Evolutionary conservation across 2,113 vertebrate genomes (phyloP).

Genomic region (Chloropsis cyanopogon): DNA sequence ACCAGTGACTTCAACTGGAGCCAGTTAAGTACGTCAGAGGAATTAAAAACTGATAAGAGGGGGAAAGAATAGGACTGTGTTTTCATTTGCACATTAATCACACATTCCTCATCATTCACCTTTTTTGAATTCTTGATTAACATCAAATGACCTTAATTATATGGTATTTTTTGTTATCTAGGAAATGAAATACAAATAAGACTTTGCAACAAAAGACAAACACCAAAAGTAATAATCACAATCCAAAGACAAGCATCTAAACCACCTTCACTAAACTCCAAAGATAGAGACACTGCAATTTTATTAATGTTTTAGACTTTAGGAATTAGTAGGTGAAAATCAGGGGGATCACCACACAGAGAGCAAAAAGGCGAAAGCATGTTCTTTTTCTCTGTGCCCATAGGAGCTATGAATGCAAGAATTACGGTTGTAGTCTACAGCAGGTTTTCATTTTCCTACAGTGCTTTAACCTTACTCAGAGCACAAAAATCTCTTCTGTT

Average conservation of each 20-base stretch:
- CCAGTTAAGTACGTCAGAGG: neutral
- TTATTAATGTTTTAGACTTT: neutral
- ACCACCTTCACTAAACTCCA: neutral
- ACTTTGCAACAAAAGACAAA: neutral
- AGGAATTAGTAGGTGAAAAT: neutral
- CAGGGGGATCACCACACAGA: neutral
- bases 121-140: constrained; percentile 13
- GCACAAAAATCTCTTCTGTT: neutral
- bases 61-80: neutral
- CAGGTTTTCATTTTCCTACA: neutral
- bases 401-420: neutral
- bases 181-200: neutral
- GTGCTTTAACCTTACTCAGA: neutral
- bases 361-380: neutral
- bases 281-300: neutral
- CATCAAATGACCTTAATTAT: constrained; percentile 1
- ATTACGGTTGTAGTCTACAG: neutral
- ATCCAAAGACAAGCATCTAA: neutral
- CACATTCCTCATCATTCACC: neutral
- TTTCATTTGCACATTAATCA: constrained; percentile 22
- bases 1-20: neutral
- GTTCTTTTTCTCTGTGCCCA: neutral
- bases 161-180: neutral
- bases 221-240: neutral
- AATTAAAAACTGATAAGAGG: constrained; percentile 32